Evolutionary conservation across 2,113 vertebrate species (phyloP).

Genomic region (Orthonyx spaldingii): DNA sequence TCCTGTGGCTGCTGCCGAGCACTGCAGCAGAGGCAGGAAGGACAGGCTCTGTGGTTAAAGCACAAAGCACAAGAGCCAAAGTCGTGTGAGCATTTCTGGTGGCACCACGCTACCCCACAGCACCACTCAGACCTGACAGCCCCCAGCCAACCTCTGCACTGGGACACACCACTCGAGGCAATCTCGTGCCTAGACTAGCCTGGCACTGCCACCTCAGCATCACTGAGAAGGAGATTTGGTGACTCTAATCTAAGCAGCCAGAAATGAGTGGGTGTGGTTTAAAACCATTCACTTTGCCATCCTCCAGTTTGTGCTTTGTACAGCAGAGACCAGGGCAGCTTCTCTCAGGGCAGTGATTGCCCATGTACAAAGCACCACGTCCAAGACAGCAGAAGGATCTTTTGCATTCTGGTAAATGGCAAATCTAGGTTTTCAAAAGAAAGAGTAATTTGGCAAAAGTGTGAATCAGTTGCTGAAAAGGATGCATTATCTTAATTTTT

Average conservation of each 20-base stretch:
- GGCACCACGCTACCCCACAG: fast-evolving
- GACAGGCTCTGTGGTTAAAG: background rate
- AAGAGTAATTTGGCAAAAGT: background rate
- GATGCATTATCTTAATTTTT: background rate
- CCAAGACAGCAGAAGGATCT: background rate
- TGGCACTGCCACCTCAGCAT: background rate
- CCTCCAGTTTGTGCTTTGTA: background rate
- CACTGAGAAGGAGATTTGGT: background rate
- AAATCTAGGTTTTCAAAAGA: background rate
- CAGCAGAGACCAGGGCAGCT: background rate
- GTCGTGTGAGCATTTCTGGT: fast-evolving
- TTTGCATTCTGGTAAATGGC: background rate
- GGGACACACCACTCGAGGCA: fast-evolving
- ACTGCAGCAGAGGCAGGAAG: background rate
- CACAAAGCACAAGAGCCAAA: background rate
- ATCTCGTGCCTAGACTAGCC: background rate
- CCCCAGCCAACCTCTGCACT: fast-evolving
- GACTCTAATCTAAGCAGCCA: background rate
- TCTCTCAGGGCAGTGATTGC: background rate
- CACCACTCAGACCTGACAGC: background rate
- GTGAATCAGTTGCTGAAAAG: background rate
- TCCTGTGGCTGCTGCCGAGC: background rate
- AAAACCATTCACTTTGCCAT: background rate
- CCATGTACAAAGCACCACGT: background rate
- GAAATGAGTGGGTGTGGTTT: background rate